Conservation (phyloP, 2,113 vertebrate genomes). For the Antechinus stuartii region DNA sequence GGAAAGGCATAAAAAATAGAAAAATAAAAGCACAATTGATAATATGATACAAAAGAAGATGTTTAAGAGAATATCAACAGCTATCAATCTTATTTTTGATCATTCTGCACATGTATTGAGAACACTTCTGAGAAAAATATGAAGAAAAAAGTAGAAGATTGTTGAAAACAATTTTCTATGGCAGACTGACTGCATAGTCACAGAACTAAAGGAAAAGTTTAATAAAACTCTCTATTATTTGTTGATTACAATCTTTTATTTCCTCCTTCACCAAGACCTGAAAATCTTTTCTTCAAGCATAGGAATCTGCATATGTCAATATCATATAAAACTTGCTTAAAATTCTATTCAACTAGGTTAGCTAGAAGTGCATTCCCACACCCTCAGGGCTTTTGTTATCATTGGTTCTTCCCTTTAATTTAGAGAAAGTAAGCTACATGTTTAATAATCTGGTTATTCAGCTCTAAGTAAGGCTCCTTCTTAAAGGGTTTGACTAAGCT, state of each 20-base stretch:
- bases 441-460: background rate
- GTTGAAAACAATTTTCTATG: background rate
- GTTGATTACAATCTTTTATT: background rate
- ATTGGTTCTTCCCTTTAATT: background rate
- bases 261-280: background rate
- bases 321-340: background rate
- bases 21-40: background rate
- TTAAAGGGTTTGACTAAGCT: background rate
- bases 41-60: background rate
- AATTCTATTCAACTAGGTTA: background rate
- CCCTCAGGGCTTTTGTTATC: background rate
- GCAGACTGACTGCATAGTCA: background rate
- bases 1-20: background rate
- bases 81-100: background rate
- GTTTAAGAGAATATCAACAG: background rate
- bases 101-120: background rate
- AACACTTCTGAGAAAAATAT: background rate
- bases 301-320: background rate
- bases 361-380: background rate
- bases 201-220: background rate
- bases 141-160: background rate
- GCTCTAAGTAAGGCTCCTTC: background rate
- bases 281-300: background rate
- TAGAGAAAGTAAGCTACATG: background rate
- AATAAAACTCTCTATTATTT: background rate